These are phyloP conservation scores for Columba guinea DNA, from an alignment of 2,797 vertebrate genomes.

Conservation along the genomic window DNA sequence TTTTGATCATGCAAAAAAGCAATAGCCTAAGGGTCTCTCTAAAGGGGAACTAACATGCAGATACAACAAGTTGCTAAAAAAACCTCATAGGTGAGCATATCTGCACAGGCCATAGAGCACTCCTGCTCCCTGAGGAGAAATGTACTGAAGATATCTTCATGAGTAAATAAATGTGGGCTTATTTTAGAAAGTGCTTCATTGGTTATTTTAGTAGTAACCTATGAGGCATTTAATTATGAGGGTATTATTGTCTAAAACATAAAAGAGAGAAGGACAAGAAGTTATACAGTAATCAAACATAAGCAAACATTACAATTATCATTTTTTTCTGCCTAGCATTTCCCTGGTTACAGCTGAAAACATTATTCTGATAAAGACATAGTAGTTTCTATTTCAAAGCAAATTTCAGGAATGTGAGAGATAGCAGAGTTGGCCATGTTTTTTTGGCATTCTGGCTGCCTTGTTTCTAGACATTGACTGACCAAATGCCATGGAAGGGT, in stretches of 20 bases:
- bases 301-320: neutral
- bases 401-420: neutral
- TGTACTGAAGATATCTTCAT: neutral
- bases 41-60: neutral
- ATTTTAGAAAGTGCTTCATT: neutral
- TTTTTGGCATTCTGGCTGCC: neutral
- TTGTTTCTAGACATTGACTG: neutral
- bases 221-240: neutral
- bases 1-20: conserved; percentile 9
- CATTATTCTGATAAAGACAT: neutral
- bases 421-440: neutral
- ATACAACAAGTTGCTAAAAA: neutral
- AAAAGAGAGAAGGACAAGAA: neutral
- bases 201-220: neutral
- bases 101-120: neutral
- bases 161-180: neutral
- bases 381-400: neutral
- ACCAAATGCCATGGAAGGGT: neutral
- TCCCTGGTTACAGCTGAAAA: neutral
- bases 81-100: neutral
- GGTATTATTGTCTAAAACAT: neutral
- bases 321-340: neutral
- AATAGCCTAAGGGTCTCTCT: conserved; percentile 9
- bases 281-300: neutral
- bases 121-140: neutral